Evolutionary conservation across 2,113 vertebrate genomes (phyloP), one percentile per base, ranked within the genome.

Genomic region (Oncorhynchus kisutch): DNA sequence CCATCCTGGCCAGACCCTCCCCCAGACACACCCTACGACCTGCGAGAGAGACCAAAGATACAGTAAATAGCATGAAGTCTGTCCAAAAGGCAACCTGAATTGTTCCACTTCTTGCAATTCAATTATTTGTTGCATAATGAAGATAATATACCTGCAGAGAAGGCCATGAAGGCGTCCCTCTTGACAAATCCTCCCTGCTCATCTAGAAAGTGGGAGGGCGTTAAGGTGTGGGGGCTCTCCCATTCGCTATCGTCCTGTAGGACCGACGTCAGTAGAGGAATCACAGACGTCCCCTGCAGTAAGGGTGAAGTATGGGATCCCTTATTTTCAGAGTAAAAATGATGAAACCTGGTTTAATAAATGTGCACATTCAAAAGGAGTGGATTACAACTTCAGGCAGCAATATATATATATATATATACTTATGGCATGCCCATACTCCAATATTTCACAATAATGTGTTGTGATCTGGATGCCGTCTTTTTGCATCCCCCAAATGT

Each of bases 1-100:
- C 94, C 92, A 91, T 94, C 79, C 84, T 94, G 18, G 93, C 94
- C 79, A 95, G 91, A 73, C 88, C 86, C 72, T 95, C 92, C 1
- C 93, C 85, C 27, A 27, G 27, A 27, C 27, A 27, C 2, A 3
- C 27, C 25, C 25, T 27, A 27, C 2, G 70, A 2, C 94, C 94
- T 95, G 83, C 7, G 34, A 2, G 14, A 74, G 11, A 62, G 31
- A 66, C 59, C 73, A 65, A 20, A 71, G n/a, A 54, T 2, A 39
- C 9, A 2, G 39, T 0, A 39, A 39, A 9, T 39, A 39, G 39
- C 59, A 8, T 14, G 49, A n/a, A n/a, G n/a, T n/a, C n/a, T n/a
- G n/a, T n/a, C n/a, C n/a, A n/a, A n/a, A n/a, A n/a, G n/a, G n/a
- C n/a, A n/a, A n/a, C n/a, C n/a, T n/a, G n/a, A 54, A 16, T 39